A percentile compares a stretch with the other conserved stretches of the same genome.
Conservation (phyloP, 2,888 invertebrate species). For the Tachina fera region DNA sequence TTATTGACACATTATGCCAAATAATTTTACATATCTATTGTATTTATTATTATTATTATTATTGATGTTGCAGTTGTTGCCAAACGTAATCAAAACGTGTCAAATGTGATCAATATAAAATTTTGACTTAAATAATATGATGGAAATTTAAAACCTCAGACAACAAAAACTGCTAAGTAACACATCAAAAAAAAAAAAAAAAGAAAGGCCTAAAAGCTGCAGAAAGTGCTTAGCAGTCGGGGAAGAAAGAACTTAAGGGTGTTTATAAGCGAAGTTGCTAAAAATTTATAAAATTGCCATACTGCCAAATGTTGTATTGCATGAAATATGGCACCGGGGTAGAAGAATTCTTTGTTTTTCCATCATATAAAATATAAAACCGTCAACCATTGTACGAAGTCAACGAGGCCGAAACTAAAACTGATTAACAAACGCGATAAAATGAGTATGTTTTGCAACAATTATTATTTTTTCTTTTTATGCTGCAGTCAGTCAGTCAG, state of each 20-base stretch:
- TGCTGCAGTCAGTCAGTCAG: constrained; percentile 16
- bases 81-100: constrained; percentile 77
- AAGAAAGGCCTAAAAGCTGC: constrained; percentile 1
- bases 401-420: constrained; percentile 76
- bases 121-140: constrained; percentile 76
- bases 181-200: too few relatives aligned
- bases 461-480: constrained; percentile 67
- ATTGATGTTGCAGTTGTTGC: constrained; percentile 15
- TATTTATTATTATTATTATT: constrained; percentile 1
- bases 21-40: neutral
- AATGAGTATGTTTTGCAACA: constrained; percentile 64
- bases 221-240: neutral
- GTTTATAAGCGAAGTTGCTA: constrained; percentile 16
- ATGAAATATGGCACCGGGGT: constrained; percentile 31
- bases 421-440: constrained; percentile 75
- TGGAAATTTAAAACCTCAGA: constrained; percentile 79
- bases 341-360: neutral
- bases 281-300: constrained; percentile 52
- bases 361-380: neutral
- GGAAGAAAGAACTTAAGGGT: constrained; percentile 45
- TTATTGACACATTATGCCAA: constrained; percentile 62
- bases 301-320: constrained; percentile 46
- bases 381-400: constrained; percentile 74
- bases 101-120: constrained; percentile 76
- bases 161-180: constrained; percentile 50